These are phyloP conservation scores for Sinella curviseta DNA, from an alignment of 1,140 invertebrate genomes.

Conservation along the genomic window DNA sequence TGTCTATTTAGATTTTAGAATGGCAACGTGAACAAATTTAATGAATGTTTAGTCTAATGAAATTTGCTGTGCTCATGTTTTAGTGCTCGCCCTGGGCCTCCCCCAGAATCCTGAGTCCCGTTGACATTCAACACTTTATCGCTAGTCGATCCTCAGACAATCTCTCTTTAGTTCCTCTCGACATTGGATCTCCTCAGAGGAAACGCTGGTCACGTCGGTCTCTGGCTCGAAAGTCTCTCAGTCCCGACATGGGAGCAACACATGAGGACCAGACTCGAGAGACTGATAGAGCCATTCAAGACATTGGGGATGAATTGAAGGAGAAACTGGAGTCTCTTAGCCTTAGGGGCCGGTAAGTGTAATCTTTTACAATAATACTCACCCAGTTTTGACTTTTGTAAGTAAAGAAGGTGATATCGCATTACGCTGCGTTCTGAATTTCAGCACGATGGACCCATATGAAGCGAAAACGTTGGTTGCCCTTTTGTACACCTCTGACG, in stretches of 20 bases:
- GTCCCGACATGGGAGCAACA: slow-evolving; percentile 29
- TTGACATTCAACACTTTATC: slow-evolving; percentile 58
- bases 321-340: slow-evolving; percentile 51
- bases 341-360: slow-evolving; percentile 49
- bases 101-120: slow-evolving; percentile 59
- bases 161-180: slow-evolving; percentile 51
- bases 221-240: slow-evolving; percentile 44
- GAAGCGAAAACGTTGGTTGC: slow-evolving; percentile 61
- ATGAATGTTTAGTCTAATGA: slow-evolving; percentile 19
- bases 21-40: slow-evolving; percentile 2
- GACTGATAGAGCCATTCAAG: slow-evolving; percentile 52
- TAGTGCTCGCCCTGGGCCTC: slow-evolving; percentile 61
- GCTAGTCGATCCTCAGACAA: slow-evolving; percentile 60
- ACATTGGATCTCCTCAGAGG: slow-evolving; percentile 53
- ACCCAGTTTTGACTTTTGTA: too few relatives aligned
- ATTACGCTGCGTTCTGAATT: too few relatives aligned
- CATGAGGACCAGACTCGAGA: slow-evolving; percentile 49
- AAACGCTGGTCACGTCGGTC: slow-evolving; percentile 53
- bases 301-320: slow-evolving; percentile 53
- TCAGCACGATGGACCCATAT: slow-evolving; percentile 56
- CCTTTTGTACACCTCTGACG: slow-evolving; percentile 59
- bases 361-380: neutral
- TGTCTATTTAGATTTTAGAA: neutral
- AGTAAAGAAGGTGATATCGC: too few relatives aligned
- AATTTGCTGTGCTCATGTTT: too few relatives aligned